Evolutionary conservation across 53 echinoderm and acorn worm genomes (phyloP).

Genomic region (Hippasteria phrygiana): DNA sequence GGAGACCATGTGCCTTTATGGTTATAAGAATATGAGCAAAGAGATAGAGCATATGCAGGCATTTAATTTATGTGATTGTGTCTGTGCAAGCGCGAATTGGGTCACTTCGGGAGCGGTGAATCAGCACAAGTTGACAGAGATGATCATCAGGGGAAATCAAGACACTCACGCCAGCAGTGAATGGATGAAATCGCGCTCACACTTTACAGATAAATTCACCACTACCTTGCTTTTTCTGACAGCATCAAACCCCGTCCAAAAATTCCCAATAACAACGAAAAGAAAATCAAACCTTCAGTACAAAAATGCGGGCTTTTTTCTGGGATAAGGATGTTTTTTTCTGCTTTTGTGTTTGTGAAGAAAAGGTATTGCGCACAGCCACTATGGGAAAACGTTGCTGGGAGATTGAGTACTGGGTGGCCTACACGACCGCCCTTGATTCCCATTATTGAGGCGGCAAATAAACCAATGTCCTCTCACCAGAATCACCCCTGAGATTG

Average conservation of each 20-base stretch:
- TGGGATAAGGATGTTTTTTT: constrained; percentile 30
- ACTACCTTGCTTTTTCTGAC: constrained; percentile 36
- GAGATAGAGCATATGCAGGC: constrained; percentile 51
- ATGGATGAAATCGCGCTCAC: constrained; percentile 8
- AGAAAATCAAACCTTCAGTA: constrained; percentile 30
- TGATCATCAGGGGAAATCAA: constrained; percentile 63
- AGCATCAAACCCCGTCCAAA: constrained; percentile 21
- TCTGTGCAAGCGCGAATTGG: constrained; percentile 68
- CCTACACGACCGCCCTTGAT: constrained; percentile 44
- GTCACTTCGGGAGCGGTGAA: constrained; percentile 65
- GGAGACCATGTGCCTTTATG: neutral
- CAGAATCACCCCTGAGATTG: constrained; percentile 58
- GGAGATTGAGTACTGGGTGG: constrained; percentile 41
- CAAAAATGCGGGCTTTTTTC: constrained; percentile 15
- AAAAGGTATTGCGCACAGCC: constrained; percentile 21
- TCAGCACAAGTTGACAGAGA: constrained; percentile 67
- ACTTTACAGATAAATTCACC: constrained; percentile 27
- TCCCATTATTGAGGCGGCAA: constrained; percentile 44
- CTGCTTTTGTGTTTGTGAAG: constrained; percentile 39
- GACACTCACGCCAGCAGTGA: constrained; percentile 23
- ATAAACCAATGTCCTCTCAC: constrained; percentile 52
- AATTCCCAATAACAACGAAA: neutral
- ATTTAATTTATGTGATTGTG: constrained; percentile 70
- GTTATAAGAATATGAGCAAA: constrained; percentile 47
- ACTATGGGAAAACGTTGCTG: constrained; percentile 13